These are phyloP conservation scores for Isaurus tuberculatus DNA, from an alignment of 92 coral and sea anemone species.

Conservation along the genomic window DNA sequence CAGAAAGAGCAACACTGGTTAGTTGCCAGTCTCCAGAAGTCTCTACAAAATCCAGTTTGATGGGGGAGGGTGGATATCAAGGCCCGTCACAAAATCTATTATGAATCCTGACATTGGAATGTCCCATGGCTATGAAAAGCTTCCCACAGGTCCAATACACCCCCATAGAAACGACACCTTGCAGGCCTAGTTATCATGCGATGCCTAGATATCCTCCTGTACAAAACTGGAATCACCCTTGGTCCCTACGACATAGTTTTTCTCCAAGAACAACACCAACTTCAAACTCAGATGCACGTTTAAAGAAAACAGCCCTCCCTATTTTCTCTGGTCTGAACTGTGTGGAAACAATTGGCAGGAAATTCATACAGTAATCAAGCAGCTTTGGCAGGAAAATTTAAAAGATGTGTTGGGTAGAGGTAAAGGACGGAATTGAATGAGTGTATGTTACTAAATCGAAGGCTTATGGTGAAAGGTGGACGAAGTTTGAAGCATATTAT, in stretches of 20 bases:
- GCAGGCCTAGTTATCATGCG: not conserved
- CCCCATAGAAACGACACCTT: not conserved
- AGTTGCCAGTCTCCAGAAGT: not conserved
- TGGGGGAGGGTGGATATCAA: not conserved
- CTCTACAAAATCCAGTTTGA: too few relatives aligned
- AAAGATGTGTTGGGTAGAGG: conserved; percentile 20
- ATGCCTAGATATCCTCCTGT: not conserved
- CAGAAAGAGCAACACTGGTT: not conserved
- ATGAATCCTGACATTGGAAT: not conserved
- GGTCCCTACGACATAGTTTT: not conserved
- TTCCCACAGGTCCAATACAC: not conserved
- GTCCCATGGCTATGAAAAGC: not conserved
- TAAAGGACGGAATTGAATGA: conserved; percentile 3
- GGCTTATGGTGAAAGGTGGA: conserved; percentile 28
- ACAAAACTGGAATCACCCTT: not conserved
- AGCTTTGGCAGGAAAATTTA: conserved; percentile 21
- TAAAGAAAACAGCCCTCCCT: conserved; percentile 19
- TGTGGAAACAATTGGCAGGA: conserved; percentile 27
- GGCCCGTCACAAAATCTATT: not conserved
- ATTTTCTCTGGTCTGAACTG: conserved; percentile 11
- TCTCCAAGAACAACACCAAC: not conserved
- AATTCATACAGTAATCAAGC: conserved; percentile 30
- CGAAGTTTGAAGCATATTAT: conserved; percentile 28
- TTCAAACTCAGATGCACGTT: not conserved
- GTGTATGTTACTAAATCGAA: conserved; percentile 10